phyloP scores from a whole-genome alignment of 1,140 invertebrate genomes.

The Charaxes varanes region DNA sequence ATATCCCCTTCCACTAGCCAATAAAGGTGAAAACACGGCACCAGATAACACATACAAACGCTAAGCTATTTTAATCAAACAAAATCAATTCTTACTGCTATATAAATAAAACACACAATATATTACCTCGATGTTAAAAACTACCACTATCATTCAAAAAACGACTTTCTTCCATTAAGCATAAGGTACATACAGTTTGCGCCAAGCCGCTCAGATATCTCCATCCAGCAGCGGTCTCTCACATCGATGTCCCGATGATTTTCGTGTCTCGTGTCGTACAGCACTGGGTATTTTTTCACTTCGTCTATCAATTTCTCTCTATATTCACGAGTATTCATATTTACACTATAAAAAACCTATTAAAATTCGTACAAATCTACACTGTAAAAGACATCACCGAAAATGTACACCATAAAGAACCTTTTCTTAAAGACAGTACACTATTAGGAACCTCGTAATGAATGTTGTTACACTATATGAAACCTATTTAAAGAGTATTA shows the following conservation, averaged over 20 bases:
- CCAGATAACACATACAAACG: too few relatives aligned
- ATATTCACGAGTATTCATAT: constrained; percentile 36
- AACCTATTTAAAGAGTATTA: too few relatives aligned
- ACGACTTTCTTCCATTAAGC: neutral
- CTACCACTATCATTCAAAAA: too few relatives aligned
- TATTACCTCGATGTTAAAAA: too few relatives aligned
- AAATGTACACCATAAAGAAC: neutral
- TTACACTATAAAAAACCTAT: neutral
- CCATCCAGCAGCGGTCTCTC: constrained; percentile 52
- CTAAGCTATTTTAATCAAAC: too few relatives aligned
- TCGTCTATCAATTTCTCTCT: constrained; percentile 56
- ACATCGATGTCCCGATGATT: constrained; percentile 58
- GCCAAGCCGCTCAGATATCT: constrained; percentile 56
- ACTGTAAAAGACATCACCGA: too few relatives aligned
- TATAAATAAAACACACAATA: too few relatives aligned
- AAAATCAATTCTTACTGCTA: too few relatives aligned
- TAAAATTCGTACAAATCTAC: neutral
- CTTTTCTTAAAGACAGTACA: neutral
- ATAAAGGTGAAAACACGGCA: too few relatives aligned
- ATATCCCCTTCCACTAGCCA: too few relatives aligned
- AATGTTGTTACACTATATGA: too few relatives aligned
- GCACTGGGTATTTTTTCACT: constrained; percentile 58
- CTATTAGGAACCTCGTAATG: too few relatives aligned
- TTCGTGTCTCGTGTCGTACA: constrained; percentile 61
- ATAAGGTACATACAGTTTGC: constrained; percentile 48